phyloP scores from a whole-genome alignment of 2,797 vertebrate genomes.

The Aldrovandia affinis region DNA sequence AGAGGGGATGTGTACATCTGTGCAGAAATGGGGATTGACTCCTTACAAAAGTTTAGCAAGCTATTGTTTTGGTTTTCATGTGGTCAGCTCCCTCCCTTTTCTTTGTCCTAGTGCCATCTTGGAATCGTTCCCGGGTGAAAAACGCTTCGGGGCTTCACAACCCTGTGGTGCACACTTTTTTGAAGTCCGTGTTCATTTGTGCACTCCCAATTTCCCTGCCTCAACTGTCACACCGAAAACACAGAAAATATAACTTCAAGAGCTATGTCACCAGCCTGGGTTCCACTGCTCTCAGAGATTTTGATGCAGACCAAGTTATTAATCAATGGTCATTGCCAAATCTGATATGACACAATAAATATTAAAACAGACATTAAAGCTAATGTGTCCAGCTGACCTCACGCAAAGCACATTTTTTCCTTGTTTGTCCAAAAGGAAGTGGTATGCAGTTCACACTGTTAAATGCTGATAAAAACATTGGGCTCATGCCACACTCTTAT shows the following conservation, averaged over 20 bases:
- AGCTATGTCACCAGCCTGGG: background rate
- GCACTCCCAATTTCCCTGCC: background rate
- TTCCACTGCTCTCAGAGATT: background rate
- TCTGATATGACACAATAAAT: background rate
- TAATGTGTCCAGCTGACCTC: background rate
- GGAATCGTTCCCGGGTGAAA: background rate
- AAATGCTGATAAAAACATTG: conserved; percentile 14
- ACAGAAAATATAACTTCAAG: background rate
- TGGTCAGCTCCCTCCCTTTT: background rate
- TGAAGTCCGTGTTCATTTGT: background rate
- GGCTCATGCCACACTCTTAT: conserved; percentile 1
- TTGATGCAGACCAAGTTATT: background rate
- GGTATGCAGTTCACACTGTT: background rate
- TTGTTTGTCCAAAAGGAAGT: background rate
- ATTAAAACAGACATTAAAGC: conserved; percentile 11
- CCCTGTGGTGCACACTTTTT: background rate
- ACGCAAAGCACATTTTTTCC: background rate
- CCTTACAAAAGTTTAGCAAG: background rate
- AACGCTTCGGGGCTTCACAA: background rate
- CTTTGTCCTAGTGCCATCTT: background rate
- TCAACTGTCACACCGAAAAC: background rate
- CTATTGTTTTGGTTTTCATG: background rate
- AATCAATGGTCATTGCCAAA: conserved; percentile 24
- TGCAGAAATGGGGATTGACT: background rate
- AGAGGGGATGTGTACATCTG: background rate